A percentile compares a stretch with the other conserved stretches of the same genome.
Conservation (phyloP, 2,797 vertebrate genomes). For the Gephyroberyx darwinii region DNA sequence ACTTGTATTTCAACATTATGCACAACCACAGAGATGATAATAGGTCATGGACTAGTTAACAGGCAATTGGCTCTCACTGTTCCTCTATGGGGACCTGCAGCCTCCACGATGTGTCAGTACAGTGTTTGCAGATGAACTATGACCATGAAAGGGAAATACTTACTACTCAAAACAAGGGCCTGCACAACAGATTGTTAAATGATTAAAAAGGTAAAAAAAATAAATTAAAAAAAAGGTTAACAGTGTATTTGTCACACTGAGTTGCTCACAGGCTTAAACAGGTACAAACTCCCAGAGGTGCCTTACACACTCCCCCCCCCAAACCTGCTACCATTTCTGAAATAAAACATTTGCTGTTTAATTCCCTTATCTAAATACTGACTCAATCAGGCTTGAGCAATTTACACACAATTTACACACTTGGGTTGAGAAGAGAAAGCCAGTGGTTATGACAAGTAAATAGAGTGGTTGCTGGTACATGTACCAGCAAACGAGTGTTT, state of each 20-base stretch:
- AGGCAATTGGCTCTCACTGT: constrained; percentile 3
- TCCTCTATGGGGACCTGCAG: not conserved
- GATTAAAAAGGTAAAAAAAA: constrained; percentile 5
- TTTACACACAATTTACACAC: constrained; percentile 49
- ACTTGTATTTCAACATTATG: constrained; percentile 24
- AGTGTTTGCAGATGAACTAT: not conserved
- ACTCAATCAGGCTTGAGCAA: constrained; percentile 40
- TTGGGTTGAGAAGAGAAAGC: constrained; percentile 34
- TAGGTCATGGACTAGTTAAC: constrained; percentile 25
- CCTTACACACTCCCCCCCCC: constrained; percentile 2
- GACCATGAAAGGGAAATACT: not conserved
- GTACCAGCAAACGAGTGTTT: constrained; percentile 4
- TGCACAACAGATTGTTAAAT: not conserved
- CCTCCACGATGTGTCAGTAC: not conserved
- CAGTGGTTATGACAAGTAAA: constrained; percentile 7
- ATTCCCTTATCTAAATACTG: constrained; percentile 56
- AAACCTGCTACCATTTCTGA: constrained; percentile 47
- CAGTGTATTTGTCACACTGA: constrained; percentile 10
- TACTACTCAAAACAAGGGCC: not conserved
- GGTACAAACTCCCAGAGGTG: constrained; percentile 35
- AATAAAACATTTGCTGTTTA: constrained; percentile 42
- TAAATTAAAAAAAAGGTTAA: not conserved
- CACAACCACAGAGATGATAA: constrained; percentile 14
- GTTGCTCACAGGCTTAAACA: constrained; percentile 1
- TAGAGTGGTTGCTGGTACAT: not conserved